Conservation (phyloP, 2,113 vertebrate genomes). For the Halcyon senegalensis region DNA sequence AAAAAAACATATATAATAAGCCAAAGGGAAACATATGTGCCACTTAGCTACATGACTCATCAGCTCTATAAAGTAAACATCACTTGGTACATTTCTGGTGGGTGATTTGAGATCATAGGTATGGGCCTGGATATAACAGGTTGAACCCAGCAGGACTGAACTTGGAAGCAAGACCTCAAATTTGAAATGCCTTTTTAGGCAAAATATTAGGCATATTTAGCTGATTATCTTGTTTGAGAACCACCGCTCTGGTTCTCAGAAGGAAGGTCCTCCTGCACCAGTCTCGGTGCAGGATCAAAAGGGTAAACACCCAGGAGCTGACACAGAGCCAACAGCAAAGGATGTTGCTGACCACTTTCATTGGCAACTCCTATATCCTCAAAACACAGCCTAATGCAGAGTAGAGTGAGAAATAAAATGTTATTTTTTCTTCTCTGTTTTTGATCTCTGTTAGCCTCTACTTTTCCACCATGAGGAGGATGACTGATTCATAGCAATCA, state of each 20-base stretch:
- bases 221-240: neutral
- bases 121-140: neutral
- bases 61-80: neutral
- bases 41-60: neutral
- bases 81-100: accelerated
- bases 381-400: neutral
- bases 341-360: neutral
- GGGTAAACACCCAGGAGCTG: accelerated
- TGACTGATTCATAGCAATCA: neutral
- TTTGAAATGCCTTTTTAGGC: neutral
- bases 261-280: neutral
- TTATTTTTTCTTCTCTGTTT: neutral
- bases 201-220: neutral
- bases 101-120: neutral
- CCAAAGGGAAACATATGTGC: neutral
- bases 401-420: neutral
- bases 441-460: neutral
- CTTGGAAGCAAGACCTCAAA: neutral
- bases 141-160: neutral
- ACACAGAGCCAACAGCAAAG: neutral
- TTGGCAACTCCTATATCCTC: neutral
- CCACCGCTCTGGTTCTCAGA: neutral
- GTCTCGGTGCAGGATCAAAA: neutral
- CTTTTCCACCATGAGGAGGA: neutral
- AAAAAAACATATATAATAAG: neutral